These are phyloP conservation scores for Aythya baeri DNA, from an alignment of 2,113 vertebrate genomes.

Conservation along the genomic window DNA sequence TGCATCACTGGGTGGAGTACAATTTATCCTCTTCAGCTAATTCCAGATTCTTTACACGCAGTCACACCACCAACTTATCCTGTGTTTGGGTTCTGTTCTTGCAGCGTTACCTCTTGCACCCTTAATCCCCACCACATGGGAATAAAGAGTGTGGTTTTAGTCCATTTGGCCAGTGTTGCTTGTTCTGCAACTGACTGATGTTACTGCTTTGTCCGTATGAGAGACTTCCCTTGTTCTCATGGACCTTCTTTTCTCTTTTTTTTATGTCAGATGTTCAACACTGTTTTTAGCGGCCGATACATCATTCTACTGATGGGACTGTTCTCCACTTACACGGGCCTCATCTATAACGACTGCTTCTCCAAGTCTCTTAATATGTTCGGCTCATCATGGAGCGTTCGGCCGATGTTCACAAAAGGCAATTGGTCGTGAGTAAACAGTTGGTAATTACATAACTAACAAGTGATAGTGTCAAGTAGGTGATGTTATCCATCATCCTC, in stretches of 20 bases:
- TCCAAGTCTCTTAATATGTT: conserved; percentile 96
- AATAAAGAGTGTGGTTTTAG: background rate
- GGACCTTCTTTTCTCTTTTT: background rate
- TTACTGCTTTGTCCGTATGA: background rate
- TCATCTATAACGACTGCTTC: conserved; percentile 99
- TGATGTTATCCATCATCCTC: background rate
- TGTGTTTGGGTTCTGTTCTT: background rate
- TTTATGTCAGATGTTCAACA: conserved; percentile 89
- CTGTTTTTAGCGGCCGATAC: conserved; percentile 93
- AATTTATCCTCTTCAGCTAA: background rate
- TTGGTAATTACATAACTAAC: background rate
- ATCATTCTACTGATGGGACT: conserved; percentile 97
- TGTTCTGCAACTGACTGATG: background rate
- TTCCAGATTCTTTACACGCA: background rate
- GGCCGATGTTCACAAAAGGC: conserved; percentile 87
- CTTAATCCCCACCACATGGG: background rate
- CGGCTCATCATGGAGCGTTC: conserved; percentile 93
- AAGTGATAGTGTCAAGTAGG: background rate
- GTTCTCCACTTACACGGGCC: conserved; percentile 95
- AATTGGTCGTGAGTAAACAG: conserved; percentile 93
- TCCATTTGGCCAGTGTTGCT: accelerated
- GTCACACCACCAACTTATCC: background rate
- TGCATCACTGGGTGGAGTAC: background rate
- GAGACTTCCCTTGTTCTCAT: background rate
- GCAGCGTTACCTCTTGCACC: background rate